Evolutionary conservation across 2,797 vertebrate genomes (phyloP).

Genomic region (Rhabdomys pumilio): DNA sequence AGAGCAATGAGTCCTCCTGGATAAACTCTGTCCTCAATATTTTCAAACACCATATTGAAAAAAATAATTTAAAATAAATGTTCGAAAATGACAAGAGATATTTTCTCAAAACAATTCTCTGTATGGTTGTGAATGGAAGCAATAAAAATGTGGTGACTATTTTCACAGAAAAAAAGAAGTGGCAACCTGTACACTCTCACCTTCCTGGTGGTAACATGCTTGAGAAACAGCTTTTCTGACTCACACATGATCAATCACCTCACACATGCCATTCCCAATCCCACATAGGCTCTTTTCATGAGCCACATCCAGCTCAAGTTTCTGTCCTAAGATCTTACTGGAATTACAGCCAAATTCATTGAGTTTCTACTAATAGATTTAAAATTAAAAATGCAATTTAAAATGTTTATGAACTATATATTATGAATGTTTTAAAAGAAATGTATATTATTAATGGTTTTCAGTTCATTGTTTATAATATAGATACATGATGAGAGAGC

Average conservation of each 20-base stretch:
- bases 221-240: neutral
- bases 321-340: neutral
- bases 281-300: neutral
- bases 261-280: accelerated
- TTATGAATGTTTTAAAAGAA: neutral
- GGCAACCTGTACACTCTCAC: neutral
- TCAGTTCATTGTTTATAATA: neutral
- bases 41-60: conserved; percentile 1
- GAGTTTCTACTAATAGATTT: neutral
- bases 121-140: neutral
- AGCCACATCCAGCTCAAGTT: neutral
- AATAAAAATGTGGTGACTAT: neutral
- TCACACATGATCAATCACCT: neutral
- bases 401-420: neutral
- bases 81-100: neutral
- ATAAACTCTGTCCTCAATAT: neutral
- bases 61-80: neutral
- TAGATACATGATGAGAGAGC: neutral
- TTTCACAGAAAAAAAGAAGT: neutral
- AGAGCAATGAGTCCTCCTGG: neutral
- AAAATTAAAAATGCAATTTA: neutral
- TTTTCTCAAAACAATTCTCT: conserved; percentile 21
- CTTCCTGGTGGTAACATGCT: neutral
- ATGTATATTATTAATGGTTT: neutral
- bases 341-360: neutral